Evolutionary conservation across 1,140 invertebrate genomes (phyloP), one percentile per base, ranked within the genome.

Genomic region (Eulimnadia texana): DNA sequence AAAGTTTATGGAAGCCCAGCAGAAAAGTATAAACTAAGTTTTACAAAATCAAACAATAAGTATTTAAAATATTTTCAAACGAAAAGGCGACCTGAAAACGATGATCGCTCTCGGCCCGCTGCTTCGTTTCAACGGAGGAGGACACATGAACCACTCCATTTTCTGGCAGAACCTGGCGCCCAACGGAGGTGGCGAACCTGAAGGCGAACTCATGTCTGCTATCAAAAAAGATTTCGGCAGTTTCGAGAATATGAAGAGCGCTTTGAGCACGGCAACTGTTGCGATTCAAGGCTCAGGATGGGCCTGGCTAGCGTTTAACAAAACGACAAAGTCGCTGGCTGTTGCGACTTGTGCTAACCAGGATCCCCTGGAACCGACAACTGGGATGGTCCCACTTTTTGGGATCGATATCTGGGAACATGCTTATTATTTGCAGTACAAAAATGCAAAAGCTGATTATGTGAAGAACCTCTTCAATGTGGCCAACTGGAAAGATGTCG

Each of bases 351-450:
- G 93, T 71, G 80, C 86, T 60, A 99, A 99, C 77, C 97, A 99
- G 74, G 97, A 99, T 78, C 95, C 96, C 9, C 73, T 99, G 23
- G 81, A 94, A 73, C 83, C 88, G 0, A 97, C 93, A 2, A 96
- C 92, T 61, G 79, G 94, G 61, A 76, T 98, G 0, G 74, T 95
- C 58, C 96, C 96, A 2, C 76, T 99, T 0, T 92, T 99, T 73
- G 96, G 97, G 42, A 98, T 99, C 69, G 96, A 99, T 75, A 95
- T 99, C 6, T 99, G 97, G 97, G 96, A 99, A 74, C 97, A 99
- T 74, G 97, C 96, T 19, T 99, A 99, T 75, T 99, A 99, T 72
- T 79, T 99, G 54, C 96, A 99, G 71, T 99, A 99, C 73, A 98
- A 98, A 74, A 99, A 99, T 76, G 92, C 96, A 3, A 80, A 96